These are phyloP conservation scores for Passerina amoena DNA, from an alignment of 2,113 vertebrate species.

Conservation along the genomic window DNA sequence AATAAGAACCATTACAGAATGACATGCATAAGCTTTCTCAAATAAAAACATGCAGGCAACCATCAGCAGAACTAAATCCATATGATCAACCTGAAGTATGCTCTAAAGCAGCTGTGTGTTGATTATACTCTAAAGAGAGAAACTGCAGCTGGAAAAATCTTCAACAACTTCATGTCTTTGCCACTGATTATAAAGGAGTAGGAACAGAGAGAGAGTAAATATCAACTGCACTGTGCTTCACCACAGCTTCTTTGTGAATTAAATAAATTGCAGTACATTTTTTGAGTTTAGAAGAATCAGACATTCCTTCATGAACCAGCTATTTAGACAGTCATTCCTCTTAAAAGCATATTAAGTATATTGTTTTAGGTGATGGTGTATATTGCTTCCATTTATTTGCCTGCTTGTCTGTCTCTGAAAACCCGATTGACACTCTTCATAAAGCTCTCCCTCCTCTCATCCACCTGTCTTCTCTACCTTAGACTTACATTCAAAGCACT, in stretches of 20 bases:
- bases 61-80: slow-evolving; percentile 27
- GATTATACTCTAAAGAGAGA: background rate
- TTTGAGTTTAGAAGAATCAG: background rate
- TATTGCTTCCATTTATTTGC: background rate
- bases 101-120: slow-evolving; percentile 45
- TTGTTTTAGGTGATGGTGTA: background rate
- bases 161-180: slow-evolving; percentile 6
- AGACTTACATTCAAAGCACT: background rate
- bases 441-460: background rate
- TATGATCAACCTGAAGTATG: slow-evolving; percentile 29
- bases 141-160: slow-evolving; percentile 42
- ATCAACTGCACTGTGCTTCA: background rate
- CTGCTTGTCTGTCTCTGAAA: background rate
- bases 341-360: background rate
- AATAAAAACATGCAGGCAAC: background rate
- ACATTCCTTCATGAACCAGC: background rate
- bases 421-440: background rate
- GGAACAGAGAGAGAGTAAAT: background rate
- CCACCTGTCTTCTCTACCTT: background rate
- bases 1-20: background rate
- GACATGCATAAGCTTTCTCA: background rate
- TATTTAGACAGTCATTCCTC: background rate
- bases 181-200: background rate
- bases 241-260: background rate
- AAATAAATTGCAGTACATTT: background rate